Conservation (phyloP, 2,888 invertebrate species). For the Philopedon plagiatum region DNA sequence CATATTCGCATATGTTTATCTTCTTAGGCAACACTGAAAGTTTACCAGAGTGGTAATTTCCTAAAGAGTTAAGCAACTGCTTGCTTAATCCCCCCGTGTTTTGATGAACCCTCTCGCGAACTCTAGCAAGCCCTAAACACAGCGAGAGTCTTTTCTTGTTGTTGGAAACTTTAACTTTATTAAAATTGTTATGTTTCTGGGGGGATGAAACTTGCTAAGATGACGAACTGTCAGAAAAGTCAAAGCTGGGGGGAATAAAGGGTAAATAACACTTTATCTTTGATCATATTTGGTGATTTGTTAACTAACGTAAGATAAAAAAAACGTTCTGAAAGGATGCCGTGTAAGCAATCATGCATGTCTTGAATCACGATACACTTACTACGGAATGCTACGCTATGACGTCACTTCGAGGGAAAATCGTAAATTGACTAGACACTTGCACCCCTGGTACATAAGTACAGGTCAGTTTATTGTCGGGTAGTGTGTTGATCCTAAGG, state of each 20-base stretch:
- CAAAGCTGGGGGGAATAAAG: neutral
- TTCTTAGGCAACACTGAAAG: neutral
- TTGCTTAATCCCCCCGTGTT: constrained; percentile 22
- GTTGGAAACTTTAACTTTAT: constrained; percentile 9
- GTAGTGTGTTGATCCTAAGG: too few species aligned
- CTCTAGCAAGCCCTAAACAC: constrained; percentile 8
- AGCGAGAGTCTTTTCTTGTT: constrained; percentile 16
- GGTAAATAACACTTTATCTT: neutral
- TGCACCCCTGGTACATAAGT: too few species aligned
- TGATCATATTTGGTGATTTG: neutral
- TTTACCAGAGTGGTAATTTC: constrained; percentile 10
- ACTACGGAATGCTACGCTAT: too few species aligned
- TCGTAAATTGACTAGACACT: too few species aligned
- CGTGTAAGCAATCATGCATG: too few species aligned
- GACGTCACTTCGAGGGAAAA: too few species aligned
- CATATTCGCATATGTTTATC: constrained; percentile 7
- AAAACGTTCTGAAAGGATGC: too few species aligned
- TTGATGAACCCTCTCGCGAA: constrained; percentile 16
- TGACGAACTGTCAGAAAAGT: constrained; percentile 6
- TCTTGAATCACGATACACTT: too few species aligned
- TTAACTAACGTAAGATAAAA: too few species aligned
- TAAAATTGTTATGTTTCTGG: constrained; percentile 18
- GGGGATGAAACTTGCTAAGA: constrained; percentile 8
- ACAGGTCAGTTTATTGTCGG: too few species aligned
- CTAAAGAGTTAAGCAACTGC: constrained; percentile 20